Evolutionary conservation across 1,140 invertebrate genomes (phyloP).

Genomic region (Diuraphis noxia): DNA sequence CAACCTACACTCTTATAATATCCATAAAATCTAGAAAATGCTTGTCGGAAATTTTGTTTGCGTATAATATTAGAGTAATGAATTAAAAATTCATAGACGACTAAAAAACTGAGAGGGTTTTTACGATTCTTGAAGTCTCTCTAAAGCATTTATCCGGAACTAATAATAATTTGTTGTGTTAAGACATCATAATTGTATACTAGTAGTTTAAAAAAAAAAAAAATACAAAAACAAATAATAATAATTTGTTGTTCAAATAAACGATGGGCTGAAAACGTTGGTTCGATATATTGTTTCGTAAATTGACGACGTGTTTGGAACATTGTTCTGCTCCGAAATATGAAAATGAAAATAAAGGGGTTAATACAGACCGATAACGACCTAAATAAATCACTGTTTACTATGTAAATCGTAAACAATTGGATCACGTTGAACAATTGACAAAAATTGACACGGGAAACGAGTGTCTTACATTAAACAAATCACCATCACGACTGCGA

Average conservation of each 20-base stretch:
- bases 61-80: too few species aligned
- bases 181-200: too few species aligned
- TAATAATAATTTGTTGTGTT: not conserved
- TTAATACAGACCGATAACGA: not conserved
- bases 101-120: fast-evolving
- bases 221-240: too few species aligned
- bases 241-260: not conserved
- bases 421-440: not conserved
- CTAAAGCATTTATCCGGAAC: not conserved
- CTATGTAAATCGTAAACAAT: not conserved
- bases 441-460: conserved; percentile 2
- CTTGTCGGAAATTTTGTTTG: not conserved
- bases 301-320: not conserved
- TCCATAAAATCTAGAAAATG: not conserved
- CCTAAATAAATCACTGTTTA: not conserved
- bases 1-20: not conserved
- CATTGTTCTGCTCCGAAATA: not conserved
- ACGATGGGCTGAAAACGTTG: not conserved
- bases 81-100: not conserved
- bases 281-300: not conserved
- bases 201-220: too few species aligned
- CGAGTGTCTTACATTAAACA: not conserved
- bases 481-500: not conserved
- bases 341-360: not conserved
- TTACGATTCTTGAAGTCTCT: not conserved